A percentile compares a stretch with the other conserved stretches of the same genome.
Conservation (phyloP, 2,797 vertebrate species). For the Pseudopleuronectes americanus region DNA sequence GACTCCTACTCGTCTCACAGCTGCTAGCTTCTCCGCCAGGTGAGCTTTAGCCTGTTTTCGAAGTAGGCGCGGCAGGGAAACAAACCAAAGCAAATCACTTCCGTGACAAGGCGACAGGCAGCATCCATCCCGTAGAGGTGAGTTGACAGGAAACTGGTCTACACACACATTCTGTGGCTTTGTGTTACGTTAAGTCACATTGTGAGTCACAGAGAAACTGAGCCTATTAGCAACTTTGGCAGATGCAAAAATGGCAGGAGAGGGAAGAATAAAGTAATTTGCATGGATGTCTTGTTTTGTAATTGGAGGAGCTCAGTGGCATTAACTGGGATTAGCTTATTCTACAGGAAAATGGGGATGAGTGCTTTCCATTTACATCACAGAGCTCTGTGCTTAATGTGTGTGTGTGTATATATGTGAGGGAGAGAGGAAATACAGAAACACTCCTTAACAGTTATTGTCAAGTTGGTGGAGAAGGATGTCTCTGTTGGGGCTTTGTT, state of each 20-base stretch:
- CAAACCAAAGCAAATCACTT: slow-evolving; percentile 22
- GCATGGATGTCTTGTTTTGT: slow-evolving; percentile 27
- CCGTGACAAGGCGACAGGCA: slow-evolving; percentile 27
- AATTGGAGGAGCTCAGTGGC: slow-evolving; percentile 44
- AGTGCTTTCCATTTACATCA: slow-evolving; percentile 35
- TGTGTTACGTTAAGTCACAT: slow-evolving; percentile 5
- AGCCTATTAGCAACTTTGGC: slow-evolving; percentile 4
- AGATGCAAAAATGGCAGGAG: slow-evolving; percentile 11
- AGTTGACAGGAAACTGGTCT: slow-evolving; percentile 47
- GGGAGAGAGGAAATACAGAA: background rate
- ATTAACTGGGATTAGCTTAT: slow-evolving; percentile 47
- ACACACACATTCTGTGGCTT: background rate
- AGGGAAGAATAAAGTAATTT: slow-evolving; percentile 32
- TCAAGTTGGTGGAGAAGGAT: background rate
- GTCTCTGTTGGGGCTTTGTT: slow-evolving; percentile 18
- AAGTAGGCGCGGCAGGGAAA: slow-evolving; percentile 18
- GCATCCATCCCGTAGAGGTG: slow-evolving; percentile 53
- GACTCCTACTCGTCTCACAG: slow-evolving; percentile 50
- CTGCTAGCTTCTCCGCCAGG: slow-evolving; percentile 41
- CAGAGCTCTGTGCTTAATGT: slow-evolving; percentile 6
- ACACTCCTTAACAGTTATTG: slow-evolving; percentile 9
- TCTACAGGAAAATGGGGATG: slow-evolving; percentile 29
- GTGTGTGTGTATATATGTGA: background rate
- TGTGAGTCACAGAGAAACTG: slow-evolving; percentile 14
- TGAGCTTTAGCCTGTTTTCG: slow-evolving; percentile 47